phyloP scores from a whole-genome alignment of 2,888 invertebrate species.

The Agrotis exclamationis region DNA sequence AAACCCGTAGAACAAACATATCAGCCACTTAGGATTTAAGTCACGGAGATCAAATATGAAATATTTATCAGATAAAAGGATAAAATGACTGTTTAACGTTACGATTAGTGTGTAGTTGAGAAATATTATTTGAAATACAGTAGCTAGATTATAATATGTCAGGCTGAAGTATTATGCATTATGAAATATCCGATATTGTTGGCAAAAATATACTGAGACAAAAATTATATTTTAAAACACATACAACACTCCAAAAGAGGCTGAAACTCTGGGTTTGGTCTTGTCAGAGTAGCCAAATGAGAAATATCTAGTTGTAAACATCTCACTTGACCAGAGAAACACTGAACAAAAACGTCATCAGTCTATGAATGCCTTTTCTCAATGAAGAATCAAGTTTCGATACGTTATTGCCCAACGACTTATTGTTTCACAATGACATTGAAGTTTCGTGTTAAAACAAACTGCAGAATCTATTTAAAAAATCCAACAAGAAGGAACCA shows the following conservation, averaged over 20 bases:
- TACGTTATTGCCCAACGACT: constrained; percentile 7
- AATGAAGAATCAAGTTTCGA: constrained; percentile 14
- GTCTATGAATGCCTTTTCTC: background rate
- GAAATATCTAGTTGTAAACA: background rate
- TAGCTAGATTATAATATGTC: background rate
- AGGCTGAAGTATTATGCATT: too few species aligned
- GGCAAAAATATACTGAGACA: background rate
- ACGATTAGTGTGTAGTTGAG: constrained; percentile 28
- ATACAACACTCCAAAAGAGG: background rate
- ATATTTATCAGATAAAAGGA: constrained; percentile 27
- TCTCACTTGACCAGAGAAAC: background rate
- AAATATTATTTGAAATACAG: constrained; percentile 12
- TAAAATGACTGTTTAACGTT: constrained; percentile 32
- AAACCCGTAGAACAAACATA: constrained; percentile 17
- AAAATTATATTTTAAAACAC: background rate
- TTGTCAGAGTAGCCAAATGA: background rate
- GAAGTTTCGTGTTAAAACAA: background rate
- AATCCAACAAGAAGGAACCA: background rate
- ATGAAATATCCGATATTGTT: background rate
- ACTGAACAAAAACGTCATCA: background rate
- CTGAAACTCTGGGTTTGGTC: background rate
- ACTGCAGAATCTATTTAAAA: background rate
- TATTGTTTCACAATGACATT: constrained; percentile 24
- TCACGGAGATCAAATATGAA: constrained; percentile 47
- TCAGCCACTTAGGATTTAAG: constrained; percentile 1